Conservation (phyloP, 2,113 vertebrate species). For the crab-eating macaque (Macaca fascicularis) region DNA sequence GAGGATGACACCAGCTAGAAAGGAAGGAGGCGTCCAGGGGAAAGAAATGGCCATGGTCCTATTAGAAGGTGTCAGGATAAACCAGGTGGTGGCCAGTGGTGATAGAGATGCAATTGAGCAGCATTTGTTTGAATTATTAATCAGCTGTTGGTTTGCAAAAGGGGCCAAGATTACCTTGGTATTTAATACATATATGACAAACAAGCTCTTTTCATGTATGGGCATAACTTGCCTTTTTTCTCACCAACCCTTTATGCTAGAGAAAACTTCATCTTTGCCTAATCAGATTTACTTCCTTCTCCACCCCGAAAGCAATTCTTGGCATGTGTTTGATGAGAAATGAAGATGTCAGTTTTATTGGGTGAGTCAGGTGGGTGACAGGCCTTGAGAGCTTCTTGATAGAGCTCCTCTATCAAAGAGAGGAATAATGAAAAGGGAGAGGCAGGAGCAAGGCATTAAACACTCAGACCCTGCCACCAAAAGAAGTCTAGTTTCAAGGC, state of each 20-base stretch:
- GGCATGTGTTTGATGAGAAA: too few relatives aligned
- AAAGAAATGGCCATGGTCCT: too few relatives aligned
- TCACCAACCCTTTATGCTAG: background rate
- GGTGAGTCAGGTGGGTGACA: background rate
- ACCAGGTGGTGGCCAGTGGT: background rate
- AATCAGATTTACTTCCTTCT: background rate
- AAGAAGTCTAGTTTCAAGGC: background rate
- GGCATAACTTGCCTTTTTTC: background rate
- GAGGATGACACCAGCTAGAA: too few relatives aligned
- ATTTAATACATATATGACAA: background rate
- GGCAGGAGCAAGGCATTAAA: background rate
- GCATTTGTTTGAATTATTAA: background rate
- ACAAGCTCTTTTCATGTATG: background rate
- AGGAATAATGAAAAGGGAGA: background rate
- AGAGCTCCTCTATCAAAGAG: too few relatives aligned
- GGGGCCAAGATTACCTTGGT: background rate
- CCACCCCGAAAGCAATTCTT: background rate
- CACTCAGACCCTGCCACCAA: background rate
- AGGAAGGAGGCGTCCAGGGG: accelerated
- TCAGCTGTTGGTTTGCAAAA: background rate
- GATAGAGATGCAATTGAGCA: background rate
- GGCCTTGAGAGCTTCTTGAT: background rate
- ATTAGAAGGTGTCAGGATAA: background rate
- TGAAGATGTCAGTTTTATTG: background rate
- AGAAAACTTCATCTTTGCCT: background rate